Base-by-base conservation (phyloP, 2,888 invertebrate species). In the Meandrusa payeni region DNA sequence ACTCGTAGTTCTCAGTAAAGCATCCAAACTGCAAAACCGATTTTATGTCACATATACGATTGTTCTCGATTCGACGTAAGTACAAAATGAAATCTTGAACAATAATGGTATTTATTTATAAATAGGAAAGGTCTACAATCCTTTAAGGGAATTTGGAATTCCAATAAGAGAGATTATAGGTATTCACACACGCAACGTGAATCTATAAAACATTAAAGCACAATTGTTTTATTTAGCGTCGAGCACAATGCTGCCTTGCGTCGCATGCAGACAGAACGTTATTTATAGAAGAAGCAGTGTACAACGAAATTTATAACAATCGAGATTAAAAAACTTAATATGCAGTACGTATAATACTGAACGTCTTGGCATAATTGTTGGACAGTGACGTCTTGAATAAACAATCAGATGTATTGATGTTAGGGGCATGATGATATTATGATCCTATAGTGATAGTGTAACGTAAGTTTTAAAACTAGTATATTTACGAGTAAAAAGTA, bases 331-430 rank as follows among this genome's bases (percentile, higher is more conserved):
- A 37, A 46, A 19, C 1, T 36, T 42, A 9, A 24, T 40, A 50
- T 47, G 39, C 50, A 17, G 22, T 10, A 19, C 41, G 32, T 37
- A 42, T 41, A 32, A 6, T 7, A n/a, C 13, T 22, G 42, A 31
- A 12, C 31, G 32, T 42, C 50, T 45, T 28, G 45, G 50, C 40
- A 50, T 50, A 50, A 47, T 50, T 50, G 50, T 50, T 40, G 39
- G 40, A 27, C 36, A 28, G 41, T 36, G 44, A 36, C 10, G 36
- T 10, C 3, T 36, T 31, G 50, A 45, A 44, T 44, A 33, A 4
- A 27, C n/a, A 12, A 44, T 38, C 5, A 27, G 26, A 6, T 12
- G 31, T 38, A 15, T 37, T 11, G 29, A 15, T 24, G 19, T 11
- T 12, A 9, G 4, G 11, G 22, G 2, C 9, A 1, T 19, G 20